phyloP scores from a whole-genome alignment of 2,113 vertebrate genomes.

The Malurus alboscapulatus region DNA sequence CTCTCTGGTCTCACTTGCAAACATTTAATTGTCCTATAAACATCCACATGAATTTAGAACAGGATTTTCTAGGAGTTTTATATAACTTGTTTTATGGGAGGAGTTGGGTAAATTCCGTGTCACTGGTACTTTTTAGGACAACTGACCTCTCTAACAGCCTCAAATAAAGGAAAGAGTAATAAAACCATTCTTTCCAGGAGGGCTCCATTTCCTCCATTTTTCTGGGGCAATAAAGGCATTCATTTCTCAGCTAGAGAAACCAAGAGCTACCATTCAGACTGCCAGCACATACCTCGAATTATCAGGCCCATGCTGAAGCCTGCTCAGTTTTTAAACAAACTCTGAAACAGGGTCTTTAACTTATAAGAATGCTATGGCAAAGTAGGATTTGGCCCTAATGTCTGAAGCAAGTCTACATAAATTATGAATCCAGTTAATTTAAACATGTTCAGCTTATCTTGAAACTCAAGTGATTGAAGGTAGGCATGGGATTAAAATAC shows the following conservation, averaged over 20 bases:
- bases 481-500: not conserved
- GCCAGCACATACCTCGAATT: not conserved
- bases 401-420: not conserved
- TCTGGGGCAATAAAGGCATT: not conserved
- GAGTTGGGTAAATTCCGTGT: not conserved
- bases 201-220: not conserved
- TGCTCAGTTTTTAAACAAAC: not conserved
- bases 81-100: not conserved
- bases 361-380: not conserved
- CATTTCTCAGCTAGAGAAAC: not conserved
- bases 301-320: not conserved
- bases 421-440: not conserved
- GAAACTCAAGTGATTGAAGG: not conserved
- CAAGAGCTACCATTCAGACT: not conserved
- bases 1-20: not conserved
- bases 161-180: not conserved
- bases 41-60: not conserved
- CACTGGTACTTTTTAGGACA: not conserved
- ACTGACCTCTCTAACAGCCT: not conserved
- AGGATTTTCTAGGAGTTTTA: not conserved
- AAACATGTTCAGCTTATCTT: not conserved
- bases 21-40: constrained; percentile 44
- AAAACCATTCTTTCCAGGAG: not conserved
- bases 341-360: not conserved
- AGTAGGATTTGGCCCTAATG: not conserved